Percentiles rank a stretch among this genome's conserved stretches.
Conservation (phyloP, 1,140 invertebrate species). For the Solenopsis invicta region DNA sequence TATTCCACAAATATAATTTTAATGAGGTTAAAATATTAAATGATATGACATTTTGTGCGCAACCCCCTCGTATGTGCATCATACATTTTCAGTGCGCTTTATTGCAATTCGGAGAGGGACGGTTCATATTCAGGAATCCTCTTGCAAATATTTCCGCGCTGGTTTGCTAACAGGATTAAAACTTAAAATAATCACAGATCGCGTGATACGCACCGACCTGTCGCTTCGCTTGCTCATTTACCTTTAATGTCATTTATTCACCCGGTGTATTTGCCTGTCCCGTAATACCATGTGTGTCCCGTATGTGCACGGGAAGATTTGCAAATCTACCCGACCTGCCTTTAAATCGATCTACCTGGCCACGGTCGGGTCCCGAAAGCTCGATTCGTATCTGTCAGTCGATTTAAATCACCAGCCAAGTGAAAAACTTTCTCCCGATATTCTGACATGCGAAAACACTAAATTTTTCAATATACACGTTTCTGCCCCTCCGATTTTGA, state of each 20-base stretch:
- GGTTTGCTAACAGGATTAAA: not conserved
- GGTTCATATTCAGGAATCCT: not conserved
- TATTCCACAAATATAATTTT: too few relatives aligned
- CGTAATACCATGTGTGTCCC: not conserved
- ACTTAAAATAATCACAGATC: slow-evolving; percentile 6
- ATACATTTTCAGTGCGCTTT: not conserved
- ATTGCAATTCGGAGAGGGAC: not conserved
- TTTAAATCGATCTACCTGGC: slow-evolving; percentile 31
- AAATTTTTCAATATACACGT: not conserved
- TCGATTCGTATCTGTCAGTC: not conserved
- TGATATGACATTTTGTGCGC: too few relatives aligned
- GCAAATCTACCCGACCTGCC: slow-evolving; percentile 13
- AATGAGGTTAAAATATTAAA: too few relatives aligned
- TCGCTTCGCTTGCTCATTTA: not conserved
- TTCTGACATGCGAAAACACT: not conserved
- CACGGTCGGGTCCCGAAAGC: not conserved
- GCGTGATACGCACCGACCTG: not conserved
- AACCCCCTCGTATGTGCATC: not conserved
- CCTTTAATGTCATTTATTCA: slow-evolving; percentile 46
- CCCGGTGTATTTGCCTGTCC: slow-evolving; percentile 39
- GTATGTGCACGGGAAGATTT: not conserved
- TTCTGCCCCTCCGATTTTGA: not conserved
- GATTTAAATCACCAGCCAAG: not conserved
- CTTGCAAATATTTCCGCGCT: not conserved
- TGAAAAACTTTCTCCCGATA: not conserved